Percentiles rank a stretch among this genome's conserved stretches.
Conservation (phyloP, 30 jellyfish, hydroid and myxozoan genomes). For the Aurelia coerulea region DNA sequence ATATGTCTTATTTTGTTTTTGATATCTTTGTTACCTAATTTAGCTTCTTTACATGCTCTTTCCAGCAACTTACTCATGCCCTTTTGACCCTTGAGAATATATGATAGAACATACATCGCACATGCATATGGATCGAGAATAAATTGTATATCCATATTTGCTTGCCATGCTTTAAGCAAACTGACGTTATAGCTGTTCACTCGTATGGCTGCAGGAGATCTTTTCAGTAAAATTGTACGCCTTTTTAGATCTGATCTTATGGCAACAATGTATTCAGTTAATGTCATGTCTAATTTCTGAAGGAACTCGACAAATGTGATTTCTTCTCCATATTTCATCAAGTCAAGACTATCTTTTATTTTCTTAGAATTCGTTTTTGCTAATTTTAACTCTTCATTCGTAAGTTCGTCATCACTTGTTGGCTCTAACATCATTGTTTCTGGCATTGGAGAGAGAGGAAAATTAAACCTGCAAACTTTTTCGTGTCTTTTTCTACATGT, state of each 20-base stretch:
- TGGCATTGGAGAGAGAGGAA: slow-evolving; percentile 38
- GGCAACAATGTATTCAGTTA: neutral
- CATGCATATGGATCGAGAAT: slow-evolving; percentile 51
- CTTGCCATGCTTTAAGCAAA: slow-evolving; percentile 41
- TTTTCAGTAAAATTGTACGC: neutral
- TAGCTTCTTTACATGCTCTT: neutral
- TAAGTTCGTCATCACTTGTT: neutral
- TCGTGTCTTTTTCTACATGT: slow-evolving; percentile 45
- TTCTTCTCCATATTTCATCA: slow-evolving; percentile 30
- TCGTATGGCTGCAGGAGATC: slow-evolving; percentile 1
- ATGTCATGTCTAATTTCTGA: neutral
- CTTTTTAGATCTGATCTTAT: slow-evolving; percentile 4
- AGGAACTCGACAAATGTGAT: slow-evolving; percentile 13
- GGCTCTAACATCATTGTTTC: slow-evolving; percentile 28
- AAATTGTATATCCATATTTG: neutral
- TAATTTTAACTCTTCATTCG: neutral
- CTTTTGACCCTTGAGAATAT: no score
- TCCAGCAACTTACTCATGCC: no score
- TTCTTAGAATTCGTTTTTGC: neutral
- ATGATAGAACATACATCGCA: neutral
- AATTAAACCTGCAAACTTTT: slow-evolving; percentile 45
- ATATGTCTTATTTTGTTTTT: slow-evolving; percentile 7
- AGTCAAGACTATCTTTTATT: neutral
- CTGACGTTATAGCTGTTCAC: slow-evolving; percentile 5
- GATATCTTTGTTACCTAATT: neutral